Base-by-base conservation (phyloP, 2,888 invertebrate genomes). In the Serrognathus titanus region DNA sequence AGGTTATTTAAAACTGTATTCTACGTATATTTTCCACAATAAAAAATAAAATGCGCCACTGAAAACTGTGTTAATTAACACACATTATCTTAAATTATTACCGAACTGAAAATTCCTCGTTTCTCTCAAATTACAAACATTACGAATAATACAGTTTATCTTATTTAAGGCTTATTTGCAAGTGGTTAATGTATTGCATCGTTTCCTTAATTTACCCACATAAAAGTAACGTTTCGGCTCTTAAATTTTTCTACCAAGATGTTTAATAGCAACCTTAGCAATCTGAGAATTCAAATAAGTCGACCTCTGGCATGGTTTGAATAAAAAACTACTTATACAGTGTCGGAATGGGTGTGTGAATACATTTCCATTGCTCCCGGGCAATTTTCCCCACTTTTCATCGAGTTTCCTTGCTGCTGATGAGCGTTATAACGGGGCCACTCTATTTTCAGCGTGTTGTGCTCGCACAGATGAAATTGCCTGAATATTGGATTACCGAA, bases 401-500 rank as follows among this genome's bases (percentile, higher is more conserved):
- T 65, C 63, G 59, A 55, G 61, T 63, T 63, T 64, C 53, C 63
- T 62, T 53, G 49, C 38, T 13, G 37, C 53, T 57, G 50, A 57
- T 53, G 50, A 53, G 55, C 13, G 52, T 16, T 35, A 43, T 52
- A 45, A 51, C 35, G 67, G 63, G 65, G 65, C 65, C 63, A 64
- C 59, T 60, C 62, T 60, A 63, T 65, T 59, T 64, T 61, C 56
- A 52, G 60, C 62, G 61, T 64, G 64, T 64, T 60, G 62, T 38
- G 51, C 51, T 38, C 52, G 57, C 55, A 62, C 66, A 71, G 72
- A 74, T 73, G 75, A 76, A 77, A 77, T 76, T 76, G 75, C 74
- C 70, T 69, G 75, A 76, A 75, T 75, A 76, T 76, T 76, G 75
- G 73, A 75, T 75, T 72, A 69, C 73, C 67, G 68, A 76, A 77